Conservation (phyloP, 1,140 invertebrate genomes). For the Stegodyphus mimosarum region DNA sequence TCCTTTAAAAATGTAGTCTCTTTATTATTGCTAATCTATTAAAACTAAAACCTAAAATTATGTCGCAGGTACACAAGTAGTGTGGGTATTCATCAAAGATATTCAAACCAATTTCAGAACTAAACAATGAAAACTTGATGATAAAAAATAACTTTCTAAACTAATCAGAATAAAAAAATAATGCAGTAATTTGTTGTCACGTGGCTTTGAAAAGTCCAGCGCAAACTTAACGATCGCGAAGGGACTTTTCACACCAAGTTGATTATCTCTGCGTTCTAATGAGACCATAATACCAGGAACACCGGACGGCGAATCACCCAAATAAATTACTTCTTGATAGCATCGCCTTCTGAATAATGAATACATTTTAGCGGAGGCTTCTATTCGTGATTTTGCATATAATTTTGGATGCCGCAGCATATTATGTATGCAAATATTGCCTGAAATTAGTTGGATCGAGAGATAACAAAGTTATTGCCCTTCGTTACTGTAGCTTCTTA, state of each 20-base stretch:
- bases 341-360: conserved; percentile 29
- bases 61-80: too few species aligned
- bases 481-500: not conserved
- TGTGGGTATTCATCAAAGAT: too few species aligned
- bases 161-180: not conserved
- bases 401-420: conserved; percentile 7
- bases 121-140: too few species aligned
- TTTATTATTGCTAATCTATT: too few species aligned
- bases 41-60: too few species aligned
- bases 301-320: not conserved
- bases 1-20: too few species aligned
- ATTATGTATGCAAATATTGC: conserved; percentile 25
- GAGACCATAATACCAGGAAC: conserved; percentile 20
- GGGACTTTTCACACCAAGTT: conserved; percentile 32
- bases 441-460: not conserved
- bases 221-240: conserved; percentile 8
- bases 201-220: not conserved
- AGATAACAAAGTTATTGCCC: not conserved
- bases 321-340: conserved; percentile 43
- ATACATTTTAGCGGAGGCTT: conserved; percentile 16
- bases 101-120: too few species aligned
- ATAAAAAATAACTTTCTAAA: not conserved
- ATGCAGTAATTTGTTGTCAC: conserved; percentile 20
- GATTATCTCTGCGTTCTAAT: conserved; percentile 14
- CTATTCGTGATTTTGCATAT: conserved; percentile 27